phyloP scores from a whole-genome alignment of 2,888 invertebrate genomes.

The Dioctria rufipes region DNA sequence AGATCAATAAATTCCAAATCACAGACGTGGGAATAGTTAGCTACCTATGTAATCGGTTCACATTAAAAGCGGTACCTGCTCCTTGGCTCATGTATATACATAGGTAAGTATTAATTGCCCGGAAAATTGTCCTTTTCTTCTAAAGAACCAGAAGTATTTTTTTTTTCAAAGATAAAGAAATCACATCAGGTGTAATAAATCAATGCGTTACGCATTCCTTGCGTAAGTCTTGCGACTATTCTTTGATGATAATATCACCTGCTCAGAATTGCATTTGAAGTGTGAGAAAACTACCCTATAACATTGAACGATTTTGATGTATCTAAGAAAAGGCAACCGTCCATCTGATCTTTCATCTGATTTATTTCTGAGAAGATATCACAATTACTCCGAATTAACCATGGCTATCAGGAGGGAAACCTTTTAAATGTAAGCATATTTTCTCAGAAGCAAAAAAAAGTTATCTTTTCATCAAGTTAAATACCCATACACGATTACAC shows the following conservation, averaged over 20 bases:
- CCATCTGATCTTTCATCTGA: too few relatives aligned
- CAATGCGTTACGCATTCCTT: slow-evolving; percentile 52
- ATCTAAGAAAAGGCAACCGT: too few relatives aligned
- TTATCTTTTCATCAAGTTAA: slow-evolving; percentile 34
- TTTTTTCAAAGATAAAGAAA: slow-evolving; percentile 46
- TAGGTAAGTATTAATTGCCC: slow-evolving; percentile 50
- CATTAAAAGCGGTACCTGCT: background rate
- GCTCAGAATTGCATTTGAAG: background rate
- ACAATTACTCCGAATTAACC: too few relatives aligned
- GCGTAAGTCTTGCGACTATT: background rate
- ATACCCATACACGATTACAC: slow-evolving; percentile 7
- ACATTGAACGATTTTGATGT: background rate
- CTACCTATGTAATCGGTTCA: too few relatives aligned
- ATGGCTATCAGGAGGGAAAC: background rate
- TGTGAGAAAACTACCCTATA: slow-evolving; percentile 37
- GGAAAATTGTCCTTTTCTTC: slow-evolving; percentile 51
- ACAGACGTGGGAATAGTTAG: too few relatives aligned
- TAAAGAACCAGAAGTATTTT: background rate
- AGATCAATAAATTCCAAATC: too few relatives aligned
- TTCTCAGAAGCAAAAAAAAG: background rate
- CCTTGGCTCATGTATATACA: background rate
- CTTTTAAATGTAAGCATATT: background rate
- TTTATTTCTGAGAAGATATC: too few relatives aligned
- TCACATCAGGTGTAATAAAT: slow-evolving; percentile 56
- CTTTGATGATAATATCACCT: slow-evolving; percentile 19